These are phyloP conservation scores for Panthera tigris DNA, from an alignment of 2,113 vertebrate species.

Conservation along the genomic window DNA sequence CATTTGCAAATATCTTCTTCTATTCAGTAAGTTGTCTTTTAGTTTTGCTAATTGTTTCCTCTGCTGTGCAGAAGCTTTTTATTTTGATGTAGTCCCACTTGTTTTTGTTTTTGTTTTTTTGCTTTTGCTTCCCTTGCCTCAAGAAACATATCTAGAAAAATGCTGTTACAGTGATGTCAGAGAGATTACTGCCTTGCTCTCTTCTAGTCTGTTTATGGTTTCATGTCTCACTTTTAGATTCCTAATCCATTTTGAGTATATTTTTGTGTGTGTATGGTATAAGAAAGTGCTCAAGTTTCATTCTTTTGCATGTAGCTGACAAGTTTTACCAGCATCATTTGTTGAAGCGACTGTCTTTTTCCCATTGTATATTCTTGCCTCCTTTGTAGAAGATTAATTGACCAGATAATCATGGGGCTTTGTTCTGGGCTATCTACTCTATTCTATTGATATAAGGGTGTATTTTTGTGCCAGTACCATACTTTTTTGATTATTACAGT, in stretches of 20 bases:
- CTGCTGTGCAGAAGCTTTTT: no score
- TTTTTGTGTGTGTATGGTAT: not conserved
- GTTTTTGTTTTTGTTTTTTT: no score
- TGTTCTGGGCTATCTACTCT: not conserved
- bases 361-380: not conserved
- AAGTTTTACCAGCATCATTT: not conserved
- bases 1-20: no score
- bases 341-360: not conserved
- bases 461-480: not conserved
- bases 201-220: not conserved
- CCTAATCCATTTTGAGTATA: not conserved
- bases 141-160: not conserved
- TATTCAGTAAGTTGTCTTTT: no score
- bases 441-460: not conserved
- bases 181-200: not conserved
- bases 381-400: not conserved
- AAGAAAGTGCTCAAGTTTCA: not conserved
- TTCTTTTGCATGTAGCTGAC: not conserved
- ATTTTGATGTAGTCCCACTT: no score
- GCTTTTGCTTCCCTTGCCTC: no score
- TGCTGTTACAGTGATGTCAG: not conserved
- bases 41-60: no score
- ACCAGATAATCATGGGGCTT: not conserved
- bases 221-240: not conserved
- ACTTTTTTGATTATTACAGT: not conserved